Conservation (phyloP, 2,888 invertebrate species). For the Pinctada fucata region DNA sequence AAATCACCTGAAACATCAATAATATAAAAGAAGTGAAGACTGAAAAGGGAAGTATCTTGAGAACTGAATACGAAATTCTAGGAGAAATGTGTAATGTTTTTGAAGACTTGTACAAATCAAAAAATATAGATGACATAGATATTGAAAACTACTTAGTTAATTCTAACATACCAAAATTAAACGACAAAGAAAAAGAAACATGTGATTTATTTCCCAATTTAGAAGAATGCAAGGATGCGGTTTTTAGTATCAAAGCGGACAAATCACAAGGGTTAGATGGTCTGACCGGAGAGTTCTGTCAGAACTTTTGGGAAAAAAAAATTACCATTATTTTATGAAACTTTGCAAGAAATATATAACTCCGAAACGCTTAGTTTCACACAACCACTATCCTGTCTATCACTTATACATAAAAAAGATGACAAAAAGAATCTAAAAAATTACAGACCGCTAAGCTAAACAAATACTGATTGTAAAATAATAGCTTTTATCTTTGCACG, state of each 20-base stretch:
- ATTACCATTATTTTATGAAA: background rate
- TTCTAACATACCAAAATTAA: background rate
- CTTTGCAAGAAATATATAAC: constrained; percentile 1
- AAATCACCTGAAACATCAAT: background rate
- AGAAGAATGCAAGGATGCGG: background rate
- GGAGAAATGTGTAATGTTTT: background rate
- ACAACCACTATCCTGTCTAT: background rate
- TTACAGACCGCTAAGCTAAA: constrained; percentile 25
- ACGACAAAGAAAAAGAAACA: background rate
- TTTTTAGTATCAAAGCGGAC: background rate
- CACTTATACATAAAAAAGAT: constrained; percentile 19
- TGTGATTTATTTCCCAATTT: background rate
- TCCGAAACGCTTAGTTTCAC: background rate
- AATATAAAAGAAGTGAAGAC: background rate
- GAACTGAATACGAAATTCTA: background rate
- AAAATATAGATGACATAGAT: no score
- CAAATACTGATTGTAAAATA: constrained; percentile 30
- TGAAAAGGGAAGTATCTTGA: background rate
- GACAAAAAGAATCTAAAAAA: constrained; percentile 5
- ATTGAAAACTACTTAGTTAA: background rate
- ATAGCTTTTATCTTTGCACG: constrained; percentile 12
- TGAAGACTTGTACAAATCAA: background rate
- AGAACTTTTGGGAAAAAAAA: constrained; percentile 8
- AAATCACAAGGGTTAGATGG: constrained; percentile 21
- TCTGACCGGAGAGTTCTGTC: background rate